Conservation (phyloP, 1,140 invertebrate species). For the Panulirus ornatus region DNA sequence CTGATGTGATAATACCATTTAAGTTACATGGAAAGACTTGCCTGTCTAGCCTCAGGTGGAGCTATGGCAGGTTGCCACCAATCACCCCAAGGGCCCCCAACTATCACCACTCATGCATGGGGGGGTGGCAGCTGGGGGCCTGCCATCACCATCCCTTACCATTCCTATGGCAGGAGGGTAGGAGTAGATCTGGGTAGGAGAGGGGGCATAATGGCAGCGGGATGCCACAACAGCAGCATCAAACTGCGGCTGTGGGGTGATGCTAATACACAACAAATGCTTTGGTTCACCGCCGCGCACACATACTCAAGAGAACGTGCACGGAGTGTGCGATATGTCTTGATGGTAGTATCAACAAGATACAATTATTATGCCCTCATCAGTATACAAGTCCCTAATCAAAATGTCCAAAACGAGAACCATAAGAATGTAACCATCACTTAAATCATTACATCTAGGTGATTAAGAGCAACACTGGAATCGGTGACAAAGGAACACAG, state of each 20-base stretch:
- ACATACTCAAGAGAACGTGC: constrained; percentile 18
- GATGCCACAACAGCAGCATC: constrained; percentile 26
- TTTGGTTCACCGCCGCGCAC: constrained; percentile 60
- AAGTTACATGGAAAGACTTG: constrained; percentile 69
- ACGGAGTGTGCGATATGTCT: constrained; percentile 63
- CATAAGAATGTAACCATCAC: constrained; percentile 48
- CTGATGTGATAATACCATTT: constrained; percentile 67
- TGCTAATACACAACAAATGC: constrained; percentile 67
- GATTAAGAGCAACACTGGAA: constrained; percentile 64
- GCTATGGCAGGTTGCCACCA: constrained; percentile 48
- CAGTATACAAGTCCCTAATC: constrained; percentile 49
- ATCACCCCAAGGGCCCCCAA: constrained; percentile 5
- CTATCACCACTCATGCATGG: not conserved
- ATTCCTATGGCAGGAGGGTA: not conserved
- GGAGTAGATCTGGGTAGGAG: not conserved
- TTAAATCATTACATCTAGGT: constrained; percentile 53
- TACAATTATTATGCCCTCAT: constrained; percentile 67
- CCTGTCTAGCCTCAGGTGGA: constrained; percentile 55
- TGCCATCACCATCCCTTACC: constrained; percentile 1
- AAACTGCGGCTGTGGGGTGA: constrained; percentile 32
- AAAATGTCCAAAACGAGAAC: constrained; percentile 50
- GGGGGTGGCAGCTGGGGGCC: not conserved
- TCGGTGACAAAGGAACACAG: constrained; percentile 67
- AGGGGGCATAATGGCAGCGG: constrained; percentile 32
- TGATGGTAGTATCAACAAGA: constrained; percentile 59